Conservation (phyloP, 2,888 invertebrate species). For the Lysandra coridon region DNA sequence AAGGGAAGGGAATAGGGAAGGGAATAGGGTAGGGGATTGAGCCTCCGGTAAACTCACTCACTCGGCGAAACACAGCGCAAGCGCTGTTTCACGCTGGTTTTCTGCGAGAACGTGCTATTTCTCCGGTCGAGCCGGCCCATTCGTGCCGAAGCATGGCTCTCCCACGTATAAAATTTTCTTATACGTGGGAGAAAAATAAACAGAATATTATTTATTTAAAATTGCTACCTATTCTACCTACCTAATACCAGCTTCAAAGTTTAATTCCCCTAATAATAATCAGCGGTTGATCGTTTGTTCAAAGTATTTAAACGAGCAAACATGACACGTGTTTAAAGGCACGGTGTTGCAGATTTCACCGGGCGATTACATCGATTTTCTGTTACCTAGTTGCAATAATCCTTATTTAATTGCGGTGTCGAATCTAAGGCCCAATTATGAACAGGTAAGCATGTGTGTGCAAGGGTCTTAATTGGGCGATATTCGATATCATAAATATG, state of each 20-base stretch:
- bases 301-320: constrained; percentile 7
- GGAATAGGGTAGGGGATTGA: no score
- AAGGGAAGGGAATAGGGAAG: no score
- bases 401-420: constrained; percentile 51
- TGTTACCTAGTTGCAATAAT: constrained; percentile 46
- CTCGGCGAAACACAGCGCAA: no score
- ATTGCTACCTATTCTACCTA: no score
- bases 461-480: not conserved
- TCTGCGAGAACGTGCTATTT: no score
- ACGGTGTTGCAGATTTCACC: constrained; percentile 16
- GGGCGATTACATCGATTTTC: constrained; percentile 37
- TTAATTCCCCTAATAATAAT: not conserved
- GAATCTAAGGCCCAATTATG: constrained; percentile 39
- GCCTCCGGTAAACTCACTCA: no score
- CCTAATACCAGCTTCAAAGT: not conserved
- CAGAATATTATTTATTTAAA: no score
- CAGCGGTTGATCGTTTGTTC: constrained; percentile 1
- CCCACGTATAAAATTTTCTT: no score
- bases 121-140: no score
- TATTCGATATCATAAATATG: not conserved
- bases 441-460: constrained; percentile 36
- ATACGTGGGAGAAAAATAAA: no score
- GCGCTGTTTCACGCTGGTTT: no score
- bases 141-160: no score
- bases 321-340: constrained; percentile 16